Percentiles rank a stretch among this genome's conserved stretches.
These are phyloP conservation scores for Ptychoptera albimana DNA, from an alignment of 2,888 invertebrate genomes.

Conservation along the genomic window DNA sequence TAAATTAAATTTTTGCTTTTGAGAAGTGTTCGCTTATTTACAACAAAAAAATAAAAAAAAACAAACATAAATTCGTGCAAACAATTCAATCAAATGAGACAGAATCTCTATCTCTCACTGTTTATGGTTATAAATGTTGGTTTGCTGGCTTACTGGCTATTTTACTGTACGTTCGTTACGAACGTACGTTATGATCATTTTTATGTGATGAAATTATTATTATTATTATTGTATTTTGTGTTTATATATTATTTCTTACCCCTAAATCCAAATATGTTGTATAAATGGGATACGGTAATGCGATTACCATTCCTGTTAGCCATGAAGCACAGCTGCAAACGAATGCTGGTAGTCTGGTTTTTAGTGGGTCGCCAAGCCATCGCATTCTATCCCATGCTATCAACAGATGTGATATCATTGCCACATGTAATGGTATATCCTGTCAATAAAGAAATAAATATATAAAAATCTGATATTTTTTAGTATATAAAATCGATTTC, in stretches of 20 bases:
- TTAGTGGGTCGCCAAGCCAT: constrained; percentile 44
- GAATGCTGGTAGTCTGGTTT: constrained; percentile 46
- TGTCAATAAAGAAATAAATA: constrained; percentile 24
- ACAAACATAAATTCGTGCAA: too few species aligned
- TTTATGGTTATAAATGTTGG: too few species aligned
- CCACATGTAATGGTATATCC: constrained; percentile 54
- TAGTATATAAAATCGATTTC: neutral
- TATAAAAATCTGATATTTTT: too few species aligned
- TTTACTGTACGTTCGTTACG: too few species aligned
- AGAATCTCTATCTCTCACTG: too few species aligned
- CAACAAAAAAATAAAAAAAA: too few species aligned
- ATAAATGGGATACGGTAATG: constrained; percentile 56
- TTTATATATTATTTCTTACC: constrained; percentile 29
- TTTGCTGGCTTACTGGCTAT: too few species aligned
- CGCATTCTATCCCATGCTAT: constrained; percentile 53
- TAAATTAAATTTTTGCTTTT: too few species aligned
- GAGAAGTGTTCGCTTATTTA: too few species aligned
- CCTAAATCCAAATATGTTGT: constrained; percentile 52
- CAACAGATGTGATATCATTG: constrained; percentile 49
- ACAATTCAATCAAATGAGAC: too few species aligned
- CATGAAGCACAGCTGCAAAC: constrained; percentile 53
- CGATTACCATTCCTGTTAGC: constrained; percentile 52
- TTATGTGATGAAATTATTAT: too few species aligned
- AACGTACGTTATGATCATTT: neutral
- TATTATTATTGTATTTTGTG: neutral